Conservation (phyloP, 1,140 invertebrate genomes). For the Stenopsyche tienmushanensis region DNA sequence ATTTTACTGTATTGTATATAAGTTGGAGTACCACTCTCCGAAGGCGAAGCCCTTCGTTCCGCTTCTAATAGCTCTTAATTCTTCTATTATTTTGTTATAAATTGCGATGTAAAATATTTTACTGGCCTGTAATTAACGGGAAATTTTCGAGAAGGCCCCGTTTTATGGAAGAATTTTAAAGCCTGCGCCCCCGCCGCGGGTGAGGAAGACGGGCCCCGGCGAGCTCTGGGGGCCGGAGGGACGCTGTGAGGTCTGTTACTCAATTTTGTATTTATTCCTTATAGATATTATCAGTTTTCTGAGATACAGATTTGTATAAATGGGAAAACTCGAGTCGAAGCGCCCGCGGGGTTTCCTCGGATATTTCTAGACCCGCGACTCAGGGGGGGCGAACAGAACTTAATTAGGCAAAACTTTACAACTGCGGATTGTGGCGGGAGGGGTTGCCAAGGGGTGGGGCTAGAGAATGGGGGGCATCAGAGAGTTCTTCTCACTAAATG, state of each 20-base stretch:
- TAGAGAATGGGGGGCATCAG: background rate
- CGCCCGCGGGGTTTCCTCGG: conserved; percentile 29
- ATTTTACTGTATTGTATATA: too few species aligned
- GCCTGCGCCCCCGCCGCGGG: background rate
- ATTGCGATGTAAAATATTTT: conserved; percentile 12
- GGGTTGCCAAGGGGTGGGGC: background rate
- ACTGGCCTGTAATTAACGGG: conserved; percentile 4
- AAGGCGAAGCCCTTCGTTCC: background rate
- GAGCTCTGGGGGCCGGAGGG: background rate
- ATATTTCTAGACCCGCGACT: conserved; percentile 1
- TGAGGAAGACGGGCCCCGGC: background rate
- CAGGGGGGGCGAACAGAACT: conserved; percentile 36
- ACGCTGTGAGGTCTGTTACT: conserved; percentile 25
- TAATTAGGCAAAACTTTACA: conserved; percentile 42
- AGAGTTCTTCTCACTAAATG: conserved; percentile 5
- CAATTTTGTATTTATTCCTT: conserved; percentile 40
- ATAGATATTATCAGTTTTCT: conserved; percentile 38
- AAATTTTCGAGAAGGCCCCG: background rate
- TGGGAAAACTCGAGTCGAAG: conserved; percentile 26
- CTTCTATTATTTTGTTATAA: conserved; percentile 10
- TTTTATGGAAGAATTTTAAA: conserved; percentile 16
- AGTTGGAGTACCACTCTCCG: background rate
- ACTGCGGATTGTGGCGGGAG: conserved; percentile 27
- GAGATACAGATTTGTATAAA: conserved; percentile 41
- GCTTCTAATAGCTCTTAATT: conserved; percentile 1